Percentiles rank a stretch among this genome's conserved stretches.
Conservation (phyloP, 2,797 vertebrate species). For the Spheniscus humboldti region DNA sequence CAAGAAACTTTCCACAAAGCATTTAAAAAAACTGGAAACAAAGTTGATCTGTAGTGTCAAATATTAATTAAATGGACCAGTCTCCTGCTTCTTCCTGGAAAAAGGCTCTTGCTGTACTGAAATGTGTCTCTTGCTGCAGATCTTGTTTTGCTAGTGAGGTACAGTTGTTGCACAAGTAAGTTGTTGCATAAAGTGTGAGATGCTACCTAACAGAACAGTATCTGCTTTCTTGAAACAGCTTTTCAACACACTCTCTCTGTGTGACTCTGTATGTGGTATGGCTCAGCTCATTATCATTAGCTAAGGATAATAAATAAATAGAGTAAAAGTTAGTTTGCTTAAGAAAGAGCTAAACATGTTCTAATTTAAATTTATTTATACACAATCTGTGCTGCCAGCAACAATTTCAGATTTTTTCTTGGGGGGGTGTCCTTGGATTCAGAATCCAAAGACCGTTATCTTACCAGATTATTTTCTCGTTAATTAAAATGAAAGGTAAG, state of each 20-base stretch:
- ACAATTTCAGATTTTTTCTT: not conserved
- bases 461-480: not conserved
- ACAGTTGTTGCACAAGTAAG: not conserved
- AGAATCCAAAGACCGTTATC: not conserved
- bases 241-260: not conserved
- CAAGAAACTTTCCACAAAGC: not conserved
- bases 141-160: not conserved
- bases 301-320: not conserved
- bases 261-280: not conserved
- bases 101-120: not conserved
- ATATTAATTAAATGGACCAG: not conserved
- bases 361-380: not conserved
- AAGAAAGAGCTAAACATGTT: not conserved
- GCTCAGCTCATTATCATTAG: not conserved
- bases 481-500: not conserved
- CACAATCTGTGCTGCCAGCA: not conserved
- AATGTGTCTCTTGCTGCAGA: not conserved
- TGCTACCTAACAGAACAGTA: not conserved
- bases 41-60: not conserved
- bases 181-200: not conserved
- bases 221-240: not conserved
- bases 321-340: not conserved
- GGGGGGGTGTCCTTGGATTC: not conserved
- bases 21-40: not conserved
- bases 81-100: not conserved